Base-by-base conservation (phyloP, 2,113 vertebrate species). In the Oryzias melastigma region DNA sequence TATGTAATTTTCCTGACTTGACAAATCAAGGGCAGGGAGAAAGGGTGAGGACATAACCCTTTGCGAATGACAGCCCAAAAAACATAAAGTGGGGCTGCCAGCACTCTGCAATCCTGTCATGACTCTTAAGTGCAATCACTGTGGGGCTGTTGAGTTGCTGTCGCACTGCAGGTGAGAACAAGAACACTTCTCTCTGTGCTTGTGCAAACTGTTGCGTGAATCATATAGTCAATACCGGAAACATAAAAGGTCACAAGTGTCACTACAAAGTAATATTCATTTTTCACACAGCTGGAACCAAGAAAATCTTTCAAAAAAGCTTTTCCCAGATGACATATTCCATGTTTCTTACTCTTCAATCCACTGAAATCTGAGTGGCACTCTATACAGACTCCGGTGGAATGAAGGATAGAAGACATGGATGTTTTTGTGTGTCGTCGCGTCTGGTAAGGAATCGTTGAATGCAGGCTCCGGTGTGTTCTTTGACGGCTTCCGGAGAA, bases 331-430 rank as follows among this genome's bases (percentile, higher is more conserved):
- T 24, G 87, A 84, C 85, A 60, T 91, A 90, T 91, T 93, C 95
- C 95, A 94, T 93, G 94, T 76, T 90, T 94, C 91, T 90, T 95
- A 95, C 90, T 90, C 97, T 96, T 97, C 97, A 98, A 90, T 88
- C 95, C 95, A 97, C 95, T 95, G 97, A 98, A 98, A 97, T 98
- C 97, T 98, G 96, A 93, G 93, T 95, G 78, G 78, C 81, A 92
- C 92, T 71, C 40, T 81, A 94, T 87, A 98, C 97, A 98, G 97
- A 98, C 96, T 98, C 97, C 96, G 96, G 96, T 98, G 96, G 96
- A 98, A 98, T 98, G 97, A 98, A 98, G 97, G 96, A 97, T 94
- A 96, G 91, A 87, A 93, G 56, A 83, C 93, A 93, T 91, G 92
- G 95, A 95, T 77, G 1, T 4, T 86, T 86, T 86, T 76, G 51